Conservation (phyloP, 2,113 vertebrate genomes). For the Merops nubicus region DNA sequence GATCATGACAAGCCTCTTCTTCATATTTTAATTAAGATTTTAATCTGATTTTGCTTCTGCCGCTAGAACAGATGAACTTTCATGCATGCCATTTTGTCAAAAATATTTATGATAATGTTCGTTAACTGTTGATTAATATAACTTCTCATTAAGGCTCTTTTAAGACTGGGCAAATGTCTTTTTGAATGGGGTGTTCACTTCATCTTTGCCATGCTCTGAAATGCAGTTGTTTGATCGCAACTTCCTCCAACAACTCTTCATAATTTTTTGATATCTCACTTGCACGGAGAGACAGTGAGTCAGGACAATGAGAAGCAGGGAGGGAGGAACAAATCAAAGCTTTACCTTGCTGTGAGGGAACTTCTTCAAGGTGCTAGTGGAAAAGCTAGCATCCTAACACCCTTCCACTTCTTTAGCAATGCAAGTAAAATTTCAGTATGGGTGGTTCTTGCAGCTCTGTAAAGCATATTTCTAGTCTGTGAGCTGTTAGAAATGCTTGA, state of each 20-base stretch:
- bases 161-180: background rate
- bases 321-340: background rate
- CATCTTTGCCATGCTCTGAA: background rate
- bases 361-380: background rate
- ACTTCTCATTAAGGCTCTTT: conserved; percentile 3
- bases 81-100: conserved; percentile 1
- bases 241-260: background rate
- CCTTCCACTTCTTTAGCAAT: background rate
- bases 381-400: background rate
- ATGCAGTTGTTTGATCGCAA: background rate
- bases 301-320: background rate
- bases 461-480: background rate
- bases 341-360: background rate
- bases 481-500: conserved; percentile 8
- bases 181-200: background rate
- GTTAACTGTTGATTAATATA: conserved; percentile 21
- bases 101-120: conserved; percentile 38
- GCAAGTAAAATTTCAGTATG: background rate
- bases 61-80: conserved; percentile 37
- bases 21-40: conserved; percentile 62
- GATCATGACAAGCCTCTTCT: conserved; percentile 37
- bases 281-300: background rate
- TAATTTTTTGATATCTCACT: background rate
- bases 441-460: background rate
- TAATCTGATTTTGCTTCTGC: conserved; percentile 43